phyloP scores from a whole-genome alignment of 2,888 invertebrate species.

The Neocrepidodera transversa region DNA sequence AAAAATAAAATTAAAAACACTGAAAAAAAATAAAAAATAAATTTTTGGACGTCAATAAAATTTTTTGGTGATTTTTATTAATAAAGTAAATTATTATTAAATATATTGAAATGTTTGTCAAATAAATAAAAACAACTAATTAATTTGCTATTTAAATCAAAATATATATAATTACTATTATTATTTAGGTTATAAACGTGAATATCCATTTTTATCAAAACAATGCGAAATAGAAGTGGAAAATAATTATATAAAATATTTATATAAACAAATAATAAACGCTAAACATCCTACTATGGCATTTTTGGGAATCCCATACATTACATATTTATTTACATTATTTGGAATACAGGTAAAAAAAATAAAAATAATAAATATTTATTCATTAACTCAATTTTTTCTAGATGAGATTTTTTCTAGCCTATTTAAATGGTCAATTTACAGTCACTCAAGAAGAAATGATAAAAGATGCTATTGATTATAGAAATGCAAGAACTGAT shows the following conservation, averaged over 20 bases:
- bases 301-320: conserved; percentile 83
- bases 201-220: conserved; percentile 62
- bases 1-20: too few relatives aligned
- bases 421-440: conserved; percentile 65
- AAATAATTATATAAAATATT: conserved; percentile 79
- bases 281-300: conserved; percentile 81
- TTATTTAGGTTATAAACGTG: conserved; percentile 62
- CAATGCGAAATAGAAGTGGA: conserved; percentile 75
- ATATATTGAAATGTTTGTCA: too few relatives aligned
- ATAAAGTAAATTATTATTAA: too few relatives aligned
- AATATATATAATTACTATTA: background rate
- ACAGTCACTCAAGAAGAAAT: conserved; percentile 67
- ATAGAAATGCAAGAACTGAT: conserved; percentile 65
- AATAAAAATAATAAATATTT: too few relatives aligned
- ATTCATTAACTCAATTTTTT: conserved; percentile 28
- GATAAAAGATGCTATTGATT: conserved; percentile 65
- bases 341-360: conserved; percentile 79
- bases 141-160: too few relatives aligned
- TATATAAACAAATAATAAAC: conserved; percentile 88
- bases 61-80: too few relatives aligned
- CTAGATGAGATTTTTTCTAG: conserved; percentile 69
- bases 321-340: conserved; percentile 84
- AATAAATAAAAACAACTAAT: too few relatives aligned
- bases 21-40: too few relatives aligned
- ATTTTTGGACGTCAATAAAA: too few relatives aligned